Evolutionary conservation across 2,113 vertebrate species (phyloP).

Genomic region (Mesembrinibis cayennensis): DNA sequence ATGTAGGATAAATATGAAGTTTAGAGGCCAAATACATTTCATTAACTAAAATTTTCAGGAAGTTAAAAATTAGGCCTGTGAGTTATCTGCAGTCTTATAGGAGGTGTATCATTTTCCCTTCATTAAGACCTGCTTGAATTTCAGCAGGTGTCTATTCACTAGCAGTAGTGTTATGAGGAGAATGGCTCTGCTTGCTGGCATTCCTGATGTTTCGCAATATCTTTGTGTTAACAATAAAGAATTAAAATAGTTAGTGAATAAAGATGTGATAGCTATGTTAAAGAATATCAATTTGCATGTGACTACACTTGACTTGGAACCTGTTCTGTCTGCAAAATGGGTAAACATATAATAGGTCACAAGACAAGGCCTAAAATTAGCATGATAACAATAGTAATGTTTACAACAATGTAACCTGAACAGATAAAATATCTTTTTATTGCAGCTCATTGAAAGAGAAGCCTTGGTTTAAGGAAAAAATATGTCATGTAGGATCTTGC

Average conservation of each 20-base stretch:
- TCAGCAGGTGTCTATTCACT: neutral
- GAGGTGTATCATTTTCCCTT: neutral
- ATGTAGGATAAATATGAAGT: neutral
- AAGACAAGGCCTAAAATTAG: neutral
- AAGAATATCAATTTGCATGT: neutral
- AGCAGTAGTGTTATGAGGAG: neutral
- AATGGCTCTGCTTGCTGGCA: rapidly evolving
- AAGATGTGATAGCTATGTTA: neutral
- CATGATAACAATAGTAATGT: neutral
- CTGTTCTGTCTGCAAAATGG: neutral
- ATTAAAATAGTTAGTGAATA: neutral
- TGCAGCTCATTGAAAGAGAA: neutral
- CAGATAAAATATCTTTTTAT: neutral
- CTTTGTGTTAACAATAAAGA: neutral
- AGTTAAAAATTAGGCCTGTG: neutral
- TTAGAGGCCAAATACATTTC: neutral
- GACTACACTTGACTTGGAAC: neutral
- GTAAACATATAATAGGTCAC: neutral
- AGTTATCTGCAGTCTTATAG: neutral
- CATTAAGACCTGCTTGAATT: neutral
- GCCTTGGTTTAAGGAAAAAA: neutral
- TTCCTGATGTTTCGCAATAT: neutral
- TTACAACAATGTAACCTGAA: neutral
- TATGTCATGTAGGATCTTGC: neutral
- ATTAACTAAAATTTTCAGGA: neutral